Evolutionary conservation across 1,140 invertebrate species (phyloP).

Genomic region (Diachasma alloeum): DNA sequence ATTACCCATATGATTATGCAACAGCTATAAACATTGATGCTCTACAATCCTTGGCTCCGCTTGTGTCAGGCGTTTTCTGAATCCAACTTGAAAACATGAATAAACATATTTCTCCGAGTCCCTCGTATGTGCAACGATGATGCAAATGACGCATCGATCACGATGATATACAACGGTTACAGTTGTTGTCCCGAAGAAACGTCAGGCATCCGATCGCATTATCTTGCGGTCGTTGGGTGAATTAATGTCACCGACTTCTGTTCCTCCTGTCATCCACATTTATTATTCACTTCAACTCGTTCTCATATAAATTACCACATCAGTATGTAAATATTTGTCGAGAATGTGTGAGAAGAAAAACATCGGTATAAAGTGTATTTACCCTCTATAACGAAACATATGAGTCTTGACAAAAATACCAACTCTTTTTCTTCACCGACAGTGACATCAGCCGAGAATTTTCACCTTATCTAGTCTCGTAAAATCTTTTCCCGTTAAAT

Average conservation of each 20-base stretch:
- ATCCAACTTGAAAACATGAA: constrained; percentile 2
- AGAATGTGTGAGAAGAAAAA: neutral
- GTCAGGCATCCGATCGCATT: neutral
- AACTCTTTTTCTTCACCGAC: neutral
- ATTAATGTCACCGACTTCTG: neutral
- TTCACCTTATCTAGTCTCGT: constrained; percentile 1
- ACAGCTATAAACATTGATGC: neutral
- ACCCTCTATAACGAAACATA: neutral
- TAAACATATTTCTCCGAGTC: neutral
- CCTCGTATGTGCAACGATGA: neutral
- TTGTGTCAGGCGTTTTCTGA: neutral
- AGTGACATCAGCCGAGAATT: constrained; percentile 2
- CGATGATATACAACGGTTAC: neutral
- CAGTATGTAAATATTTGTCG: neutral
- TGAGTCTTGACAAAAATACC: neutral
- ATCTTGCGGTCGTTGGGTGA: neutral
- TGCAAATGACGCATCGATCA: constrained; percentile 11
- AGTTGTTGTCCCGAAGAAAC: neutral
- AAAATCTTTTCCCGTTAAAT: constrained; percentile 11
- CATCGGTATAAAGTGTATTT: neutral
- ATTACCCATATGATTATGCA: constrained; percentile 7
- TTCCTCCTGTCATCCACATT: neutral
- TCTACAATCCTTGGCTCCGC: neutral
- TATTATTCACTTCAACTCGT: neutral
- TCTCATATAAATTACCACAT: neutral